Conservation (phyloP, 2,113 vertebrate species). For the Clinocottus analis region DNA sequence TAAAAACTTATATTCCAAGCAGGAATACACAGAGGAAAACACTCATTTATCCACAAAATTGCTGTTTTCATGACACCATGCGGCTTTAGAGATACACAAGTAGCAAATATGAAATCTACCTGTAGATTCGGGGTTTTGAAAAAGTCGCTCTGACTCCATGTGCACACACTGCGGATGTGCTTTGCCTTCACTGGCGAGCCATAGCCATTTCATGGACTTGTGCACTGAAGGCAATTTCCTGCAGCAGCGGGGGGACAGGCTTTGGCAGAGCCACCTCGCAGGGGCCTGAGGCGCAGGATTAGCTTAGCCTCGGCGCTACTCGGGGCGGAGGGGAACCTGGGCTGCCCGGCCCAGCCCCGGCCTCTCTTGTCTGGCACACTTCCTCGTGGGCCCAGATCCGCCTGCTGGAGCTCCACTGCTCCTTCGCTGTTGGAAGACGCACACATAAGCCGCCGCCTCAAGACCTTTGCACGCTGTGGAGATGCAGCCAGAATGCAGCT, state of each 20-base stretch:
- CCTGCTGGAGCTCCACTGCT: conserved; percentile 52
- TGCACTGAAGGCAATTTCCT: conserved; percentile 84
- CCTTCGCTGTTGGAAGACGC: conserved; percentile 58
- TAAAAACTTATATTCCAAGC: conserved; percentile 7
- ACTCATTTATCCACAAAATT: not conserved
- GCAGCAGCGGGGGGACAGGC: conserved; percentile 80
- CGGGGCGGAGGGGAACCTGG: conserved; percentile 77
- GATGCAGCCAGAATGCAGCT: conserved; percentile 48
- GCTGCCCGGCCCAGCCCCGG: conserved; percentile 63
- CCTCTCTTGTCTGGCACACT: conserved; percentile 68
- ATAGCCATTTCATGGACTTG: conserved; percentile 73
- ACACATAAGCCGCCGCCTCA: conserved; percentile 54
- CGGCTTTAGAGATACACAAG: not conserved
- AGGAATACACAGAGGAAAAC: not conserved
- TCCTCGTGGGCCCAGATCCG: conserved; percentile 48
- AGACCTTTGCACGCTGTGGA: conserved; percentile 42
- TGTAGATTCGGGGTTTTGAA: conserved; percentile 53
- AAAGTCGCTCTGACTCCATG: conserved; percentile 30
- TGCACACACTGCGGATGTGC: conserved; percentile 38
- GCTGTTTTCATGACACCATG: not conserved
- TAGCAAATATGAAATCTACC: conserved; percentile 38
- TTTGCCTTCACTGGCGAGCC: conserved; percentile 47
- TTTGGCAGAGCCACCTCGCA: conserved; percentile 78
- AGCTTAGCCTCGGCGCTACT: conserved; percentile 76
- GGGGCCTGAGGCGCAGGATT: conserved; percentile 80